Evolutionary conservation across 2,888 invertebrate species (phyloP).

Genomic region (Allacma fusca): DNA sequence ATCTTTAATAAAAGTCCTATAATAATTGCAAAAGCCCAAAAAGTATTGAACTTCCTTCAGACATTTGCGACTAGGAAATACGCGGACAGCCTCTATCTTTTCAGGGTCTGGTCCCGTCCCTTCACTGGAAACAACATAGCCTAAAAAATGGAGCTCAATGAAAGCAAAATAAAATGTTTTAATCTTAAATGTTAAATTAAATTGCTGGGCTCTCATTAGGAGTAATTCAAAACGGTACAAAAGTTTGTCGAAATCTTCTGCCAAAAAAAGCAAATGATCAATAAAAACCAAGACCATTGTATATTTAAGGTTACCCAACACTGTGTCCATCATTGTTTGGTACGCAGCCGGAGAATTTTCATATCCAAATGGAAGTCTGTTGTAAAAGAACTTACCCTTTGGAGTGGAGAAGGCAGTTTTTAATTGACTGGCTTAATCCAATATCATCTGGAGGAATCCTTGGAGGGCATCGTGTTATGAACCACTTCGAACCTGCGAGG

Average conservation of each 20-base stretch:
- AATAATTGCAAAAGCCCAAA: slow-evolving; percentile 48
- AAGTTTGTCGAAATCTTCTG: not conserved
- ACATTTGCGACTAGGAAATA: slow-evolving; percentile 31
- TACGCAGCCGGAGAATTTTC: not conserved
- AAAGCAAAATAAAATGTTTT: not conserved
- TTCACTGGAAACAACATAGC: not conserved
- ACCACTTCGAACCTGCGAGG: slow-evolving; percentile 23
- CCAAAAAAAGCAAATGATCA: not conserved
- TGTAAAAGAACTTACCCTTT: slow-evolving; percentile 19
- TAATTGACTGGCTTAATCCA: not conserved
- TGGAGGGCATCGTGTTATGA: slow-evolving; percentile 45
- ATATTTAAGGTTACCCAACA: not conserved
- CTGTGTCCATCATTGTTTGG: not conserved
- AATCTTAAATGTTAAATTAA: not conserved
- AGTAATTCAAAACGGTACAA: not conserved
- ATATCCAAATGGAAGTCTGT: slow-evolving; percentile 19
- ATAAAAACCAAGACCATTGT: not conserved
- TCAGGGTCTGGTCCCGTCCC: slow-evolving; percentile 9
- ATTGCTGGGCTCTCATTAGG: not conserved
- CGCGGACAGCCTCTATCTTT: slow-evolving; percentile 36
- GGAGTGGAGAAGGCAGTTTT: slow-evolving; percentile 35
- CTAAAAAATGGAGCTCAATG: not conserved
- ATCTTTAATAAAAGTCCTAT: slow-evolving; percentile 44
- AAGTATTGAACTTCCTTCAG: slow-evolving; percentile 32
- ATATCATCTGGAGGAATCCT: slow-evolving; percentile 16